A percentile compares a stretch with the other conserved stretches of the same genome.
These are phyloP conservation scores for Tetrao urogallus DNA, from an alignment of 2,113 vertebrate genomes.

Conservation along the genomic window DNA sequence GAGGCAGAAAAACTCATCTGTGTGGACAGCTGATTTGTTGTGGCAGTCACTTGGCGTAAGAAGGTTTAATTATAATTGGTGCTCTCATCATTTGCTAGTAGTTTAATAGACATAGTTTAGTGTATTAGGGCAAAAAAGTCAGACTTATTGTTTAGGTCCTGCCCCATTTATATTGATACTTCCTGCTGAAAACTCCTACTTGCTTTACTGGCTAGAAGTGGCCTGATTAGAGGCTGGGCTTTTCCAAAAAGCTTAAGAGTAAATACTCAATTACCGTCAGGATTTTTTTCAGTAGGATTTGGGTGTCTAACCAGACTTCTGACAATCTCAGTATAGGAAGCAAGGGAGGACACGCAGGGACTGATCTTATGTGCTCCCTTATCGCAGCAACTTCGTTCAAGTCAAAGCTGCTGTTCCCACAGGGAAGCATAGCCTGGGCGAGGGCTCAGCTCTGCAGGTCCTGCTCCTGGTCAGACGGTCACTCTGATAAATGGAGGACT, in stretches of 20 bases:
- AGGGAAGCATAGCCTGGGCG: neutral
- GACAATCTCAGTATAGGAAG: neutral
- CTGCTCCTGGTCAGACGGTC: neutral
- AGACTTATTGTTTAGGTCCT: conserved; percentile 44
- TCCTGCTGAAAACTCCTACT: conserved; percentile 19
- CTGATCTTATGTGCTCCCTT: neutral
- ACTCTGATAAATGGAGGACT: neutral
- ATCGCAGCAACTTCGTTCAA: neutral
- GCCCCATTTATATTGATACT: conserved; percentile 45
- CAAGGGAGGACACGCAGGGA: neutral
- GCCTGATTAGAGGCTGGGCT: neutral
- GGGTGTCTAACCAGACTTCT: neutral
- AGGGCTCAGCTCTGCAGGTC: neutral
- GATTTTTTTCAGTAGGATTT: neutral
- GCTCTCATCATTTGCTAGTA: conserved; percentile 3
- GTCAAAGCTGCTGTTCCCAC: neutral
- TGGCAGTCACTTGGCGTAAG: neutral
- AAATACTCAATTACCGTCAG: neutral
- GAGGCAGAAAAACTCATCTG: neutral
- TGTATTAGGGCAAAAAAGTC: neutral
- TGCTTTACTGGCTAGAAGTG: neutral
- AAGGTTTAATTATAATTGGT: conserved; percentile 33
- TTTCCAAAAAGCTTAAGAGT: neutral
- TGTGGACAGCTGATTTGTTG: neutral
- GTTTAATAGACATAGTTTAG: conserved; percentile 32